These are phyloP conservation scores for Leptopilina clavipes DNA, from an alignment of 1,140 invertebrate species.

Conservation along the genomic window DNA sequence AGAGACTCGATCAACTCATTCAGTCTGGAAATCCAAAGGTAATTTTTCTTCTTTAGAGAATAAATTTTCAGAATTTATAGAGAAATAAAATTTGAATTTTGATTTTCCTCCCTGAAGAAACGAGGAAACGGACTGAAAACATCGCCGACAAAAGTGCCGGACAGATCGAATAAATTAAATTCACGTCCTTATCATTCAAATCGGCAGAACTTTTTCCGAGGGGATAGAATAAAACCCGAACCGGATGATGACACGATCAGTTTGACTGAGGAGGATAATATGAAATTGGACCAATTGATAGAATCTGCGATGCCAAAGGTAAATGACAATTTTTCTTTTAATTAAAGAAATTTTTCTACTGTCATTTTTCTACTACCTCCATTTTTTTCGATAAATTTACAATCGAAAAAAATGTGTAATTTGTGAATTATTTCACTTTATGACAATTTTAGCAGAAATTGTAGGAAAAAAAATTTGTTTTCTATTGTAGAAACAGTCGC, in stretches of 20 bases:
- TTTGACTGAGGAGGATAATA: constrained; percentile 64
- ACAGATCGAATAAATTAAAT: constrained; percentile 3
- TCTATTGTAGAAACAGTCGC: not conserved
- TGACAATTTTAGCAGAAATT: no score
- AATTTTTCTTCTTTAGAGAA: not conserved
- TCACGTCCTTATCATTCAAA: not conserved
- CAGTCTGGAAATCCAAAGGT: not conserved
- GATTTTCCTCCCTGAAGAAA: not conserved
- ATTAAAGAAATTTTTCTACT: no score
- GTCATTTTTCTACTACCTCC: no score
- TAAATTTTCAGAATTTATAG: no score
- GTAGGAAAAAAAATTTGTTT: no score
- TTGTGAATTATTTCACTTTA: no score
- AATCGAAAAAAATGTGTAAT: no score
- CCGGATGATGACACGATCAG: constrained; percentile 63
- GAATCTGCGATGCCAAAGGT: constrained; percentile 66
- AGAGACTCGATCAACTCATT: not conserved
- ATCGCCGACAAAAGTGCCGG: not conserved
- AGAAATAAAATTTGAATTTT: no score
- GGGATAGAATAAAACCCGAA: constrained; percentile 48
- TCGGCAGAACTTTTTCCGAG: constrained; percentile 30
- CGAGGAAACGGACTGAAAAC: not conserved
- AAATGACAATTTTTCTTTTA: no score
- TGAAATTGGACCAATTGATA: constrained; percentile 63
- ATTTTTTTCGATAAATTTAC: no score